These are phyloP conservation scores for Ephestia elutella DNA, from an alignment of 1,140 invertebrate species.

Conservation along the genomic window DNA sequence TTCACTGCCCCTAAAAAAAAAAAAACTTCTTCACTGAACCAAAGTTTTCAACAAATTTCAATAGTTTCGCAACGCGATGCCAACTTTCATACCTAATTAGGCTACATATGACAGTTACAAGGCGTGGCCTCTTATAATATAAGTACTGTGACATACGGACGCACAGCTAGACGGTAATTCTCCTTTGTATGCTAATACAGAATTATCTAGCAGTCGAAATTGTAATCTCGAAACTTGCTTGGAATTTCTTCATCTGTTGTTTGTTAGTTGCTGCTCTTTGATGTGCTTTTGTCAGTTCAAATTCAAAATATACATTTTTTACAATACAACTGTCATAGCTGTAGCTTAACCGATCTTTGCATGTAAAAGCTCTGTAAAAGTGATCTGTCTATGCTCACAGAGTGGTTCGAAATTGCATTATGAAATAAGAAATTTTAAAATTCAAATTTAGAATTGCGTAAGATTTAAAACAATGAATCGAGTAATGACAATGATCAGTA, in stretches of 20 bases:
- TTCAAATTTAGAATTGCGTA: slow-evolving; percentile 6
- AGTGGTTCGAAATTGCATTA: slow-evolving; percentile 3
- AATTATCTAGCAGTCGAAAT: slow-evolving; percentile 70
- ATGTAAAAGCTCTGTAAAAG: background rate
- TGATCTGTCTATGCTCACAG: slow-evolving; percentile 6
- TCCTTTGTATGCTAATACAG: slow-evolving; percentile 71
- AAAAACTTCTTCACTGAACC: background rate
- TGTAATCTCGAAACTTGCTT: slow-evolving; percentile 68
- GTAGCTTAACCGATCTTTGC: background rate
- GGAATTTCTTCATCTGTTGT: slow-evolving; percentile 68
- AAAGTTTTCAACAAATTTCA: background rate
- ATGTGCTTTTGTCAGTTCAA: slow-evolving; percentile 9
- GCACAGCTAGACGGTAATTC: slow-evolving; percentile 61
- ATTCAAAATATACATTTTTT: background rate
- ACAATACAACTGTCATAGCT: background rate
- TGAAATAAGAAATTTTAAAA: background rate
- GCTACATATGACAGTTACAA: slow-evolving; percentile 67
- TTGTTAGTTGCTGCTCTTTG: slow-evolving; percentile 17
- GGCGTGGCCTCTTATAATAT: slow-evolving; percentile 60
- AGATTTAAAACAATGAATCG: slow-evolving; percentile 2
- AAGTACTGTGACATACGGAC: slow-evolving; percentile 58
- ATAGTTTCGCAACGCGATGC: slow-evolving; percentile 6
- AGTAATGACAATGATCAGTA: slow-evolving; percentile 3
- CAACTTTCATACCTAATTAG: slow-evolving; percentile 56
- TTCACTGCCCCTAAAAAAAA: too few relatives aligned